phyloP scores from a whole-genome alignment of 2,797 vertebrate species.

The Microcaecilia unicolor region DNA sequence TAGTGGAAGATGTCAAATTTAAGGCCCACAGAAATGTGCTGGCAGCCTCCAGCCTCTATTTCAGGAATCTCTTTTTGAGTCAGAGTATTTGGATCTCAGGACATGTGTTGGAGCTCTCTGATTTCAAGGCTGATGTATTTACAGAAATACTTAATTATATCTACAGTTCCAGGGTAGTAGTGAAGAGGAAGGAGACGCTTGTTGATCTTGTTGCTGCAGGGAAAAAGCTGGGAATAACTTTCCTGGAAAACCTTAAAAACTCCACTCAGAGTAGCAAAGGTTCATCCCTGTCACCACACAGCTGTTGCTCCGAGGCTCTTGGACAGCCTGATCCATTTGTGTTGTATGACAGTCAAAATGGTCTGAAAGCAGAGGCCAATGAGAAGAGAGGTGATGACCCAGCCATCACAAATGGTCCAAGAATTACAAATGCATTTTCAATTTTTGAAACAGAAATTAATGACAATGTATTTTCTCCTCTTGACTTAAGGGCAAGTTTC shows the following conservation, averaged over 20 bases:
- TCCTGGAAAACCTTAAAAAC: conserved; percentile 82
- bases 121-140: conserved; percentile 94
- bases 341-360: conserved; percentile 31
- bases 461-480: conserved; percentile 76
- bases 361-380: conserved; percentile 70
- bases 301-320: conserved; percentile 8
- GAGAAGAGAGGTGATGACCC: conserved; percentile 71
- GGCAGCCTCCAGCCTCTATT: conserved; percentile 92
- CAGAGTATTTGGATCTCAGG: conserved; percentile 71
- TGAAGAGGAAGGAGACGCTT: conserved; percentile 66
- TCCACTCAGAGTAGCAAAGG: conserved; percentile 39
- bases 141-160: conserved; percentile 94
- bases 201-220: conserved; percentile 79
- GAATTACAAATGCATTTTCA: conserved; percentile 96
- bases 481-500: conserved; percentile 65
- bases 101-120: conserved; percentile 88
- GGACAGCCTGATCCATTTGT: conserved; percentile 42
- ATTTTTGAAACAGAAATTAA: conserved; percentile 83
- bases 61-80: conserved; percentile 81
- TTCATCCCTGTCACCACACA: conserved; percentile 10
- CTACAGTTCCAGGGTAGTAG: conserved; percentile 85
- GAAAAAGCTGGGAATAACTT: conserved; percentile 90
- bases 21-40: conserved; percentile 92
- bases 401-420: conserved; percentile 73
- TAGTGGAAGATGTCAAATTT: conserved; percentile 97